These are phyloP conservation scores for Oreohelix idahoensis DNA, from an alignment of 1,140 invertebrate species.

Conservation along the genomic window DNA sequence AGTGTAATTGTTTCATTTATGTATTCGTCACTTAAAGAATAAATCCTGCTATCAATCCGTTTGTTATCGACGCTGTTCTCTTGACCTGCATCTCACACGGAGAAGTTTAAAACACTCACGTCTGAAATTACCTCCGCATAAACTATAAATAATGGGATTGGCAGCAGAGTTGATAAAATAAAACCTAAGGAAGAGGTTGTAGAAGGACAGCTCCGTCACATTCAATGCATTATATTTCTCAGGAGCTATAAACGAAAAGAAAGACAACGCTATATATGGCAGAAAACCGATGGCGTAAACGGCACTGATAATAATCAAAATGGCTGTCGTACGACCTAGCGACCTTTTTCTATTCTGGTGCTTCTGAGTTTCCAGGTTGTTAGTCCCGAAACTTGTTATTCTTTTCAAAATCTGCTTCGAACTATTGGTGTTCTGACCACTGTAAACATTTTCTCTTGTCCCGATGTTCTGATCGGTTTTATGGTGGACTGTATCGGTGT, in stretches of 20 bases:
- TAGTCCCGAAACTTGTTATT: no score
- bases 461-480: no score
- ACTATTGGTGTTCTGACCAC: no score
- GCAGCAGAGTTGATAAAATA: conserved; percentile 60
- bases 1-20: no score
- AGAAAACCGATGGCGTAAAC: conserved; percentile 55
- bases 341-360: background rate
- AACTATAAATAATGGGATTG: conserved; percentile 59
- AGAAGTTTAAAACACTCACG: conserved; percentile 43
- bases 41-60: no score
- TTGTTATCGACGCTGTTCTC: no score
- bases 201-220: conserved; percentile 12
- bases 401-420: no score
- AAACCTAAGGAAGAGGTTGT: conserved; percentile 51
- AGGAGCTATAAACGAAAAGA: conserved; percentile 40
- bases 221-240: conserved; percentile 35
- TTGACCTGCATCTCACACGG: background rate
- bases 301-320: conserved; percentile 56
- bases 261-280: conserved; percentile 51
- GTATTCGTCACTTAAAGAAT: no score
- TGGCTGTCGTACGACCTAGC: conserved; percentile 43
- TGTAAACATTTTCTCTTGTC: no score
- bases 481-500: no score
- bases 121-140: conserved; percentile 53
- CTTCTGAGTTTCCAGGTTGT: no score